These are phyloP conservation scores for Nasonia giraulti DNA, from an alignment of 1,140 invertebrate genomes.

Conservation along the genomic window DNA sequence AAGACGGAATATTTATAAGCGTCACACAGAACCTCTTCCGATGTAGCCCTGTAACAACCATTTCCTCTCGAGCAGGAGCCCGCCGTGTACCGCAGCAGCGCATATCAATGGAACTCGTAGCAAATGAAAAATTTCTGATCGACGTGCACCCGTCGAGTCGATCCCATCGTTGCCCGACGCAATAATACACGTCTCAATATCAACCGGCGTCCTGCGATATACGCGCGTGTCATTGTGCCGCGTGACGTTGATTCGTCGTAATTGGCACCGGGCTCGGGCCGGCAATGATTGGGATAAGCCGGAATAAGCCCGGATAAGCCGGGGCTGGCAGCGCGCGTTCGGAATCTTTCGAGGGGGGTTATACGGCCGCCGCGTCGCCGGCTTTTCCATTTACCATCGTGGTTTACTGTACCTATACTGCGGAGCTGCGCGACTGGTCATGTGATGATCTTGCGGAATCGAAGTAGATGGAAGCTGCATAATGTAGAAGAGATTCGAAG, in stretches of 20 bases:
- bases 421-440: not conserved
- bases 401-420: no score
- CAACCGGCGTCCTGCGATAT: conserved; percentile 36
- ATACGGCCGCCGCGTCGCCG: not conserved
- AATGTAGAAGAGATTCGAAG: not conserved
- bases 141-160: not conserved
- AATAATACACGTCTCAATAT: conserved; percentile 24
- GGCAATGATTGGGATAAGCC: conserved; percentile 75
- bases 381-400: not conserved
- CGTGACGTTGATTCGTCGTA: conserved; percentile 73
- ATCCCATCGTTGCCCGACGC: not conserved
- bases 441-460: conserved; percentile 14
- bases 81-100: not conserved
- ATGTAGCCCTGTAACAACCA: no score
- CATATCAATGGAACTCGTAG: not conserved
- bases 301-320: conserved; percentile 73
- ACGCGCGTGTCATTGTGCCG: conserved; percentile 62
- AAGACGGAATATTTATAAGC: no score
- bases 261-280: conserved; percentile 72
- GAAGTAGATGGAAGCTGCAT: conserved; percentile 7
- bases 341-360: not conserved
- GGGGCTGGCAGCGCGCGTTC: conserved; percentile 33
- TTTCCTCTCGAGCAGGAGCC: no score
- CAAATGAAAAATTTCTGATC: conserved; percentile 35
- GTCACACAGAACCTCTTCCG: no score